These are phyloP conservation scores for Heterotis niloticus DNA, from an alignment of 2,113 vertebrate species.

Conservation along the genomic window DNA sequence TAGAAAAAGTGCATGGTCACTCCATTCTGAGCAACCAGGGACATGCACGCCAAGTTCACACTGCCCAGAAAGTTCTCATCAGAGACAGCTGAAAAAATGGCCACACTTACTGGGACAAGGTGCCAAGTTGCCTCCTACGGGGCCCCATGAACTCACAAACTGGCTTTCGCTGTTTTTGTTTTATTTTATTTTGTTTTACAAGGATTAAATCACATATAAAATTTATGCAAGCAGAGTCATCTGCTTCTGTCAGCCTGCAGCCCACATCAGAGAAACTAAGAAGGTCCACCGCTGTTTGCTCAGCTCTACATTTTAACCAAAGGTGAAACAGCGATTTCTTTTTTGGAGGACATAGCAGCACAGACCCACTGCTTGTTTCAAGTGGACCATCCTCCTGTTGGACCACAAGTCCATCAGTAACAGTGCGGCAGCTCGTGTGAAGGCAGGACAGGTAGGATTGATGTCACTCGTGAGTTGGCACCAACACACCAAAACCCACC, in stretches of 20 bases:
- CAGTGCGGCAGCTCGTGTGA: no score
- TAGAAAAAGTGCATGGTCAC: not conserved
- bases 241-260: conserved; percentile 44
- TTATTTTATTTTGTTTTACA: not conserved
- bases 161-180: not conserved
- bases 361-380: no score
- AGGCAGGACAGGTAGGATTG: no score
- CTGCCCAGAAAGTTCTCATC: not conserved
- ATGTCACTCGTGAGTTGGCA: no score
- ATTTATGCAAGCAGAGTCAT: conserved; percentile 31
- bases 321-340: conserved; percentile 49
- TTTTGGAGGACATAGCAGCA: conserved; percentile 7
- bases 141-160: not conserved
- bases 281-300: conserved; percentile 64
- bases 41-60: not conserved
- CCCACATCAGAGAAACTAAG: conserved; percentile 56
- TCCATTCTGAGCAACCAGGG: not conserved
- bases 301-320: conserved; percentile 60
- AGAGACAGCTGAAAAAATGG: not conserved
- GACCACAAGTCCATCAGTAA: no score
- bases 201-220: conserved; percentile 26
- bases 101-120: not conserved
- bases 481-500: not conserved
- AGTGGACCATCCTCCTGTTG: no score
- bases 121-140: not conserved